Evolutionary conservation across 2,113 vertebrate genomes (phyloP), one percentile per base, ranked within the genome.

Genomic region (Bujurquina vittata): DNA sequence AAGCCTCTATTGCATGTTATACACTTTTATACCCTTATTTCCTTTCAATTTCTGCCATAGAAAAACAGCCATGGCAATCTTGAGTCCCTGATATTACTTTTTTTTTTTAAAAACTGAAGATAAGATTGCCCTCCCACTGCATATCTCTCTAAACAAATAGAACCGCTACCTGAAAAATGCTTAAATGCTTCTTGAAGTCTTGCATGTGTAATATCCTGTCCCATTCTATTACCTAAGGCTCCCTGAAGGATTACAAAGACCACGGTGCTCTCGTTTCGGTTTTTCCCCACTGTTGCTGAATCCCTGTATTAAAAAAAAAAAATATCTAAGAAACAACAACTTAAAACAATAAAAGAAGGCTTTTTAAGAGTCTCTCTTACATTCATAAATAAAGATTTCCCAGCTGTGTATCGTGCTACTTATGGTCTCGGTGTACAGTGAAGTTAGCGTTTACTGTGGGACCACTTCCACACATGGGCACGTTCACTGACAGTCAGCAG

Each of bases 21-120:
- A 55, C 69, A 74, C 69, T 56, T 74, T 72, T 72, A 72, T 72
- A 72, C 67, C 67, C 67, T 72, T 72, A 72, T 72, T 72, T 72
- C 67, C 67, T 72, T 72, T 54, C 67, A 74, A 74, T 74, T 74
- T 74, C 69, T 2, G 0, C 69, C 67, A 1, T 22, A 65, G 15
- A 75, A 56, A 56, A 75, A 81, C 54, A 20, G 9, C 26, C 12
- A 20, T 35, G 26, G 14, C 35, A 75, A 84, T 74, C 7, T 79
- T 1, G 4, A 5, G 14, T 20, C 49, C 49, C 29, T 33, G 15
- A 46, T 31, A 40, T 57, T 35, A 54, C 14, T 46, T 35, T 2
- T 58, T 33, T 46, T 35, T 2, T 58, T 33, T 9, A n/a, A 54
- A 72, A 72, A 54, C 67, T 72, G 43, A 49, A 52, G 43, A 69